These are phyloP conservation scores for Dendrocincla tyrannina DNA, from an alignment of 2,797 vertebrate genomes.

Conservation along the genomic window DNA sequence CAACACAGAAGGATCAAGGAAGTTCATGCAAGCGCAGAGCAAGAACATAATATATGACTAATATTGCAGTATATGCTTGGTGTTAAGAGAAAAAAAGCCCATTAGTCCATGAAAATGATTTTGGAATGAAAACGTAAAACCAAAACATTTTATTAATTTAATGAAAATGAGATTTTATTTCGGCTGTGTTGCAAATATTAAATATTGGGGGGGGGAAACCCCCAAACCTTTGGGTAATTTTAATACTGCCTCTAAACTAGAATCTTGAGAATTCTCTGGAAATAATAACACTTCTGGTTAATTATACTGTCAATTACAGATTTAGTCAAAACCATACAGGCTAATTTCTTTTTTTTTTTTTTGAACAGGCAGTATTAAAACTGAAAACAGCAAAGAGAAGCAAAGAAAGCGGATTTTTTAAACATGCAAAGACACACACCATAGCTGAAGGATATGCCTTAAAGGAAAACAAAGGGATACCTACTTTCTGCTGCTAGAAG, in stretches of 20 bases:
- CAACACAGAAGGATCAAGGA: slow-evolving; percentile 1
- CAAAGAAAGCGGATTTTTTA: slow-evolving; percentile 63
- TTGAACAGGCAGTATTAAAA: slow-evolving; percentile 77
- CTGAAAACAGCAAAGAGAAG: slow-evolving; percentile 55
- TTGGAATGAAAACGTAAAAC: slow-evolving; percentile 26
- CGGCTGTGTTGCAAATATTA: slow-evolving; percentile 6
- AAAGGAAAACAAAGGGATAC: slow-evolving; percentile 87
- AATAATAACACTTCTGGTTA: neutral
- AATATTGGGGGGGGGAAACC: neutral
- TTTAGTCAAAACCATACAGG: neutral
- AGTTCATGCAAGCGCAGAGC: slow-evolving; percentile 32
- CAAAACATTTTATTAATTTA: slow-evolving; percentile 32
- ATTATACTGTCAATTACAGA: neutral
- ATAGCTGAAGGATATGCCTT: slow-evolving; percentile 74
- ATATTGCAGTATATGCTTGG: neutral
- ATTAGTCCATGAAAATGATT: slow-evolving; percentile 45
- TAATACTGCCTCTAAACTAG: slow-evolving; percentile 71
- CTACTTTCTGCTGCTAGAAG: slow-evolving; percentile 98
- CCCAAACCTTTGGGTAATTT: slow-evolving; percentile 5
- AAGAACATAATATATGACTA: slow-evolving; percentile 1
- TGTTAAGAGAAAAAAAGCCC: neutral
- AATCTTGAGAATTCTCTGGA: neutral
- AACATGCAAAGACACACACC: slow-evolving; percentile 78
- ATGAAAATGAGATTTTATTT: slow-evolving; percentile 15
- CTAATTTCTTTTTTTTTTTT: neutral